These are phyloP conservation scores for Lutjanus campechanus DNA, from an alignment of 2,797 vertebrate species.

Conservation along the genomic window DNA sequence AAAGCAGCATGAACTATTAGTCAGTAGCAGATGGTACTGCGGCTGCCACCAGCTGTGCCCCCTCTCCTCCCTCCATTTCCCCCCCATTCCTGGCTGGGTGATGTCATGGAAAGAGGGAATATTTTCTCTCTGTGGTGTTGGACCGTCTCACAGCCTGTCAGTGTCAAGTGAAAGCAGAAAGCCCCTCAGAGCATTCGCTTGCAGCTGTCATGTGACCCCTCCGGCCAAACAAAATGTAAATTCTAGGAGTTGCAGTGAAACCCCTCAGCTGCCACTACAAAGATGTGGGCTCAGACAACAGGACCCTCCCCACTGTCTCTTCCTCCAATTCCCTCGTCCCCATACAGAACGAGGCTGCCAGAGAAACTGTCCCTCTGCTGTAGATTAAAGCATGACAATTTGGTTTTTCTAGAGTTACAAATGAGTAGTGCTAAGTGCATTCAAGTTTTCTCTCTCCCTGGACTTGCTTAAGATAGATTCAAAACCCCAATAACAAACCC, in stretches of 20 bases:
- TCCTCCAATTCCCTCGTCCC: constrained; percentile 52
- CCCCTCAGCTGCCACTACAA: constrained; percentile 85
- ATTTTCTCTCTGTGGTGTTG: constrained; percentile 87
- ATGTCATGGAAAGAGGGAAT: constrained; percentile 94
- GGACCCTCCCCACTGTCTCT: constrained; percentile 52
- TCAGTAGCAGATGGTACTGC: constrained; percentile 93
- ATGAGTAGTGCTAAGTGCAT: constrained; percentile 58
- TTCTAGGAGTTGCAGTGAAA: constrained; percentile 81
- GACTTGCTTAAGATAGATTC: constrained; percentile 5
- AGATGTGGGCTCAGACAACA: constrained; percentile 81
- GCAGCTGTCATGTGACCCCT: constrained; percentile 90
- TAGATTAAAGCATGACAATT: constrained; percentile 75
- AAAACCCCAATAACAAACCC: constrained; percentile 21
- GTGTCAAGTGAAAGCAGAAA: constrained; percentile 89
- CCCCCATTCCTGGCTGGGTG: constrained; percentile 86
- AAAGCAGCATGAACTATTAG: constrained; percentile 89
- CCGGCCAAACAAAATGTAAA: constrained; percentile 84
- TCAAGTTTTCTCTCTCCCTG: neutral
- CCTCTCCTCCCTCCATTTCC: constrained; percentile 62
- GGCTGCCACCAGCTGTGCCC: constrained; percentile 96
- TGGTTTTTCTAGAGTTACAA: constrained; percentile 67
- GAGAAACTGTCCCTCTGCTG: constrained; percentile 56
- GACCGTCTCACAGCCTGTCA: constrained; percentile 88
- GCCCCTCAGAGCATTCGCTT: constrained; percentile 84
- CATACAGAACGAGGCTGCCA: constrained; percentile 63